phyloP scores from a whole-genome alignment of 2,797 vertebrate genomes.

The Agapornis canus region DNA sequence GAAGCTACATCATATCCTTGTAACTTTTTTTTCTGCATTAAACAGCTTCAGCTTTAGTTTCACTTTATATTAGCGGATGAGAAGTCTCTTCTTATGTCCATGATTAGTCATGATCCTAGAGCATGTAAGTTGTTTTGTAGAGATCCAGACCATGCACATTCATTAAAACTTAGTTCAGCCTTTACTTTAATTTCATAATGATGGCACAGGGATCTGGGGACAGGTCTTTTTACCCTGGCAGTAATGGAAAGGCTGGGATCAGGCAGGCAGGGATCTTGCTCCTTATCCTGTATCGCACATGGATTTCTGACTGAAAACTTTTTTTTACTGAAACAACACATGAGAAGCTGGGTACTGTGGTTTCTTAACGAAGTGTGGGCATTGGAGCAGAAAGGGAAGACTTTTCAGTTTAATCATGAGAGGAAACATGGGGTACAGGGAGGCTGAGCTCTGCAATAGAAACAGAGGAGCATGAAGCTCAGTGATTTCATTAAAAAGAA shows the following conservation, averaged over 20 bases:
- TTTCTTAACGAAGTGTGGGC: not conserved
- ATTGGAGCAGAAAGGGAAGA: not conserved
- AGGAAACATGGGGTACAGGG: not conserved
- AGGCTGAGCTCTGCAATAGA: not conserved
- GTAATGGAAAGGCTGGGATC: not conserved
- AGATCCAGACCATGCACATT: not conserved
- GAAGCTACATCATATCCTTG: not conserved
- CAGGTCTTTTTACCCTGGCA: not conserved
- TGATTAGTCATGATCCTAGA: not conserved
- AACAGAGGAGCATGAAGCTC: not conserved
- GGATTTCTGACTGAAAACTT: not conserved
- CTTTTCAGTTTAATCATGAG: not conserved
- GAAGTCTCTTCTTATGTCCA: not conserved
- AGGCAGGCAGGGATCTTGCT: not conserved
- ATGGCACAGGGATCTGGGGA: not conserved
- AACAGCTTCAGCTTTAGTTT: not conserved
- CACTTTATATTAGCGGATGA: fast-evolving
- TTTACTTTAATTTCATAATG: conserved; percentile 2
- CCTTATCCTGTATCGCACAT: not conserved
- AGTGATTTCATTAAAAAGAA: not conserved
- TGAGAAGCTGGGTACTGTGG: not conserved
- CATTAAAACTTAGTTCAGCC: not conserved
- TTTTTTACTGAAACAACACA: not conserved
- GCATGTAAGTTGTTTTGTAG: not conserved
- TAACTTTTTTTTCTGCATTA: not conserved